Evolutionary conservation across 2,113 vertebrate species (phyloP), one percentile per base, ranked within the genome.

Genomic region (Chaenogobius annularis): DNA sequence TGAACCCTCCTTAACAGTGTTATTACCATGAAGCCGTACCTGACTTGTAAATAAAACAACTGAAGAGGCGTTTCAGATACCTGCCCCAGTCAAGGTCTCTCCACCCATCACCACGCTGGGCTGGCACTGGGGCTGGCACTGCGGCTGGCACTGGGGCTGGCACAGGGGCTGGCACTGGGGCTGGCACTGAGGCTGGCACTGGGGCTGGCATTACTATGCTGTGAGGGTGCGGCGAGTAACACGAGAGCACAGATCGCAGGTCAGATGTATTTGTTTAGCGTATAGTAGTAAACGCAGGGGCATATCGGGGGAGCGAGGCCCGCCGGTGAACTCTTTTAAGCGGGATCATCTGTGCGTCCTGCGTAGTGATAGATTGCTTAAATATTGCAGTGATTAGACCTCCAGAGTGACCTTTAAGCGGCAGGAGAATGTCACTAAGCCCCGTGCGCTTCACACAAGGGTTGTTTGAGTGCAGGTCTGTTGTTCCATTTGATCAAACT

Each of bases 11-110:
- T 40, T 9, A 40, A 7, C 37, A 3, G 7, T 40, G 37, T 46
- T 10, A 46, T 11, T 11, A 1, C 44, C 44, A 46, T 11, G 44
- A 46, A 46, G 10, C 9, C 44, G 7, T 10, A 46, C 10, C 10
- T 46, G 12, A 46, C 44, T 46, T 46, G 2, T 5, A 58, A 58
- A 70, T 55, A 88, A 85, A 91, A 88, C 92, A 91, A 91, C 74
- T 15, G 40, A 65, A 63, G 23, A 62, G 40, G 73, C 79, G 83
- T 85, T 80, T 63, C 69, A 69, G 71, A 78, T 77, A 64, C 76
- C 68, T 71, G 58, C 3, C 55, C 72, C 13, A 70, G 80, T 84
- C 80, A 88, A 82, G 83, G 88, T 86, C 83, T 77, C 15, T 13
- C 62, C 62, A 48, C 74, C 68, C 31, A 48, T 67, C 55, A 71